phyloP scores from a whole-genome alignment of 2,113 vertebrate genomes.

The Nerophis ophidion region DNA sequence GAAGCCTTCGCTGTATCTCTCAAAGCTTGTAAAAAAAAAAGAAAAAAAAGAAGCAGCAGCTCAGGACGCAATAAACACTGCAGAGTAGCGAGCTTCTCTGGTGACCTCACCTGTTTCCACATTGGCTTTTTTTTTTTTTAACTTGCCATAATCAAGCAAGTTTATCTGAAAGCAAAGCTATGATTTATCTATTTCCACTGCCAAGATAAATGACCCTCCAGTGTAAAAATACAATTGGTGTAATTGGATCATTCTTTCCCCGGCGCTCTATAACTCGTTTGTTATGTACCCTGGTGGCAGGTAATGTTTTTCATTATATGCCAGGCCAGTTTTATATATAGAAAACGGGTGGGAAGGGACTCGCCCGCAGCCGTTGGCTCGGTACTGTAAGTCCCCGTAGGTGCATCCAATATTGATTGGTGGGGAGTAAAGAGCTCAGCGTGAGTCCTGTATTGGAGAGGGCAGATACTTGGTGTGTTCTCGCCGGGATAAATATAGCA shows the following conservation, averaged over 20 bases:
- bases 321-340: constrained; percentile 69
- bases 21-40: too few species aligned
- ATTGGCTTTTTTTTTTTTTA: constrained; percentile 40
- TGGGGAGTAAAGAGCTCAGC: constrained; percentile 42
- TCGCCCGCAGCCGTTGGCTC: constrained; percentile 57
- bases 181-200: constrained; percentile 47
- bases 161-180: constrained; percentile 36
- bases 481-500: constrained; percentile 55
- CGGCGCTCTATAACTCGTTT: constrained; percentile 48
- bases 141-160: constrained; percentile 41
- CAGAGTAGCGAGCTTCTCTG: neutral
- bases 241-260: constrained; percentile 66
- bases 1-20: too few species aligned
- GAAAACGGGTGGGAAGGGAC: constrained; percentile 62
- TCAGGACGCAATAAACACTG: constrained; percentile 2
- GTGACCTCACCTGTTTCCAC: neutral
- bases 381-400: constrained; percentile 57
- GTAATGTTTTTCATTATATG: constrained; percentile 69
- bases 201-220: constrained; percentile 43
- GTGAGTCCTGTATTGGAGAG: constrained; percentile 19
- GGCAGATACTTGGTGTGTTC: constrained; percentile 31
- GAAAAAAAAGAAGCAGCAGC: neutral
- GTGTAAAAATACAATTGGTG: constrained; percentile 62
- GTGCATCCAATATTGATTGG: constrained; percentile 71
- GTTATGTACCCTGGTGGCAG: constrained; percentile 60